Evolutionary conservation across 1,140 invertebrate genomes (phyloP).

Genomic region (Plutomurus gul): DNA sequence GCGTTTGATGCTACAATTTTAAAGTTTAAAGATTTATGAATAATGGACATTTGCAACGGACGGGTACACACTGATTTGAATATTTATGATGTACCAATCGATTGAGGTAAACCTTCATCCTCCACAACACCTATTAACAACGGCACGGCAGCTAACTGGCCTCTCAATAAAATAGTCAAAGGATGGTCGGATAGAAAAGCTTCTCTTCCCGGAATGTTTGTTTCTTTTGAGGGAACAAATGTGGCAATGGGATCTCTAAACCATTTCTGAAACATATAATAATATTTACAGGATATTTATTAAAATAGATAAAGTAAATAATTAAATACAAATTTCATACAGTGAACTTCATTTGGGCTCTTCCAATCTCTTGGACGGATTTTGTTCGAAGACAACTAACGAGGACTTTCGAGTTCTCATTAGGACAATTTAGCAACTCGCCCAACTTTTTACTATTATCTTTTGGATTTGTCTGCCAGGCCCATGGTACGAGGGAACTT

Average conservation of each 20-base stretch:
- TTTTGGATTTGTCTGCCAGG: constrained; percentile 41
- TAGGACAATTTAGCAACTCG: background rate
- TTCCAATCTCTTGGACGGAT: background rate
- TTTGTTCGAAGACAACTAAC: background rate
- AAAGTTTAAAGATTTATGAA: too few species aligned
- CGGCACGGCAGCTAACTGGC: background rate
- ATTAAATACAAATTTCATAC: background rate
- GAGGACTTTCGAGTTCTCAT: background rate
- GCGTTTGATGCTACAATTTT: too few species aligned
- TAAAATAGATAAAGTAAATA: too few species aligned
- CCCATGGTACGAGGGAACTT: constrained; percentile 67
- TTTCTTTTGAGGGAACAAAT: background rate
- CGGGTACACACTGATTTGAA: background rate
- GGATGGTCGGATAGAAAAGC: background rate
- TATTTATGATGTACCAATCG: background rate
- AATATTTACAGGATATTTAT: too few species aligned
- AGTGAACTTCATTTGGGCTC: background rate
- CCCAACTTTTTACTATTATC: background rate
- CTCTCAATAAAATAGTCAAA: background rate
- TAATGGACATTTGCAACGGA: too few species aligned
- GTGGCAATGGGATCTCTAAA: constrained; percentile 1
- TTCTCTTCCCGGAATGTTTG: background rate
- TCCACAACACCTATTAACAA: background rate
- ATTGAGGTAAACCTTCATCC: background rate
- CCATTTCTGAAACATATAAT: background rate